Base-by-base conservation (phyloP, 53 echinoderm and acorn worm genomes). In the Paelopatides confundens region DNA sequence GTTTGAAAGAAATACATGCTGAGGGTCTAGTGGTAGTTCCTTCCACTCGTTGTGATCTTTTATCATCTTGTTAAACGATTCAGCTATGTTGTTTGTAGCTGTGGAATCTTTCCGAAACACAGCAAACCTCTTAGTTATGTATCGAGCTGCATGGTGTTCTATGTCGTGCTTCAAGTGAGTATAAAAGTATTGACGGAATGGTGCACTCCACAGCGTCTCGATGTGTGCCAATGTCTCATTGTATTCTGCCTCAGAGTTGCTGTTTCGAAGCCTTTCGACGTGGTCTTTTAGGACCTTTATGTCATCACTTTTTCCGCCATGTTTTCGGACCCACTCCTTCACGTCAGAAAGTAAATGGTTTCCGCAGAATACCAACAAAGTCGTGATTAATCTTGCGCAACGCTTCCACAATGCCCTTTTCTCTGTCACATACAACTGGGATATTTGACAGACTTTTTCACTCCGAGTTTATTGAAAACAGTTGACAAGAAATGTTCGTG, bases 31-130 rank as follows among this genome's bases (percentile, higher is more conserved):
- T 3, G 71, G 71, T 35, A 71, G 36, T 35, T 71, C 71, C 5
- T 71, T 33, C 2, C 35, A 71, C 0, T 0, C 71, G 2, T 71
- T 71, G 0, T 34, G 35, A 3, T 71, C 36, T 71, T 71, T 71
- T 8, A 71, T 8, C 71, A 71, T 35, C 36, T 38, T 71, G 35
- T 71, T 71, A 38, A 71, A 71, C 0, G 71, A 71, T 13, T 71
- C 71, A 35, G 35, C 23, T 35, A 71, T 71, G 36, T 71, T 71
- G 13, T 71, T 71, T 4, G 71, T 71, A 3, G 71, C 71, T 8
- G 71, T 71, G 33, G 9, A 2, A 35, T 71, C 35, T 35, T 71
- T 71, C 15, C 36, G 5, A 12, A 71, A 71, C 14, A 71, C 71
- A 2, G 35, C 36, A n/a, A 71, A 71, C 35, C 9, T 71, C 9